Base-by-base conservation (phyloP, 2,888 invertebrate species). In the Acrobeloides nanus region DNA sequence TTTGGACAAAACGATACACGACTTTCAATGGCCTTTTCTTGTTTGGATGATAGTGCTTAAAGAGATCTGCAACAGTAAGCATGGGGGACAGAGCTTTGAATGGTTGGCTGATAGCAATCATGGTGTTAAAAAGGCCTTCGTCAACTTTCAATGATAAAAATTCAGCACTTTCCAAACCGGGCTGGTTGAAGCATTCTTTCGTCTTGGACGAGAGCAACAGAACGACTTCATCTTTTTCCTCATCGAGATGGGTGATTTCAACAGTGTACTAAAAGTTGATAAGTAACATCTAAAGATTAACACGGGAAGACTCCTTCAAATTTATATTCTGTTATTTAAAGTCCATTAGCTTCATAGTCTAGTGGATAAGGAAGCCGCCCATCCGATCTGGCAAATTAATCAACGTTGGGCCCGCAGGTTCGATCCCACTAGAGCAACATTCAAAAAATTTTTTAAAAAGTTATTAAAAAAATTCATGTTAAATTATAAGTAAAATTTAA, bases 261-360 rank as follows among this genome's bases (percentile, higher is more conserved):
- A 45, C 25, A n/a, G 8, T 15, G 33, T 45, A 45, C 45, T 45
- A n/a, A 45, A 45, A 45, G 17, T n/a, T n/a, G n/a, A n/a, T n/a
- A n/a, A n/a, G n/a, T n/a, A n/a, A n/a, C n/a, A n/a, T n/a, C n/a
- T n/a, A n/a, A n/a, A n/a, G n/a, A 15, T 35, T n/a, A 12, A n/a
- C n/a, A n/a, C n/a, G n/a, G n/a, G n/a, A n/a, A n/a, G n/a, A n/a
- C n/a, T n/a, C n/a, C n/a, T n/a, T n/a, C n/a, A n/a, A n/a, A n/a
- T n/a, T n/a, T n/a, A n/a, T n/a, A n/a, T n/a, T n/a, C n/a, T n/a
- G n/a, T n/a, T n/a, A n/a, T n/a, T n/a, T n/a, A n/a, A n/a, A n/a
- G n/a, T n/a, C n/a, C n/a, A n/a, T n/a, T n/a, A n/a, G n/a, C n/a
- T n/a, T n/a, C n/a, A n/a, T n/a, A n/a, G n/a, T n/a, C n/a, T n/a